These are phyloP conservation scores for Malurus splendens DNA, from an alignment of 2,797 vertebrate genomes.

Conservation along the genomic window DNA sequence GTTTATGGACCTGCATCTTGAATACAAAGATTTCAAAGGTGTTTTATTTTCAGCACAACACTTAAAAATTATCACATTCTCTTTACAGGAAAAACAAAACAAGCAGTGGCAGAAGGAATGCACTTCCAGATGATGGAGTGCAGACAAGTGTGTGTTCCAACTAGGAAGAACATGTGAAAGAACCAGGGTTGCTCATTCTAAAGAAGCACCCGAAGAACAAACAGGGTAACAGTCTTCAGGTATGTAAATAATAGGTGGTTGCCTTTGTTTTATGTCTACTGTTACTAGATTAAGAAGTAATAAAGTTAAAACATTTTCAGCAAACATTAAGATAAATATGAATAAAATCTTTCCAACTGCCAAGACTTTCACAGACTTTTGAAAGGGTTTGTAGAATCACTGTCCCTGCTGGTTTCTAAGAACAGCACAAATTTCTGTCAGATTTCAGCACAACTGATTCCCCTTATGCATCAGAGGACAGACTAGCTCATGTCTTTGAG, in stretches of 20 bases:
- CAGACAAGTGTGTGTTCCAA: not conserved
- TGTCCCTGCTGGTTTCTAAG: not conserved
- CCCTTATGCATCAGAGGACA: not conserved
- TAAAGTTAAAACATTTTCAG: not conserved
- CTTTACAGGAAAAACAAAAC: not conserved
- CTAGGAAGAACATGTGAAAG: not conserved
- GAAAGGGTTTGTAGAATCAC: not conserved
- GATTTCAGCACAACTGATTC: not conserved
- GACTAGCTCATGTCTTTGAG: not conserved
- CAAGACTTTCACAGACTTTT: not conserved
- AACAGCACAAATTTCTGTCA: not conserved
- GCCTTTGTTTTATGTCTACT: not conserved
- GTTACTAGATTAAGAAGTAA: not conserved
- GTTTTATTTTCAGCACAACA: not conserved
- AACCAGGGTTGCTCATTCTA: not conserved
- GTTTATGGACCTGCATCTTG: not conserved
- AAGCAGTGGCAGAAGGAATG: not conserved
- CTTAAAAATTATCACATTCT: not conserved
- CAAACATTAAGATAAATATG: not conserved
- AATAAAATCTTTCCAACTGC: not conserved
- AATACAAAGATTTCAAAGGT: not conserved
- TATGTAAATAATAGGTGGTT: rapidly evolving
- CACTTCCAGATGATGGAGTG: not conserved
- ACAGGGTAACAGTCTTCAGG: not conserved
- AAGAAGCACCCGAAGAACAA: not conserved